These are phyloP conservation scores for Phasia obesa DNA, from an alignment of 2,888 invertebrate genomes.

Conservation along the genomic window DNA sequence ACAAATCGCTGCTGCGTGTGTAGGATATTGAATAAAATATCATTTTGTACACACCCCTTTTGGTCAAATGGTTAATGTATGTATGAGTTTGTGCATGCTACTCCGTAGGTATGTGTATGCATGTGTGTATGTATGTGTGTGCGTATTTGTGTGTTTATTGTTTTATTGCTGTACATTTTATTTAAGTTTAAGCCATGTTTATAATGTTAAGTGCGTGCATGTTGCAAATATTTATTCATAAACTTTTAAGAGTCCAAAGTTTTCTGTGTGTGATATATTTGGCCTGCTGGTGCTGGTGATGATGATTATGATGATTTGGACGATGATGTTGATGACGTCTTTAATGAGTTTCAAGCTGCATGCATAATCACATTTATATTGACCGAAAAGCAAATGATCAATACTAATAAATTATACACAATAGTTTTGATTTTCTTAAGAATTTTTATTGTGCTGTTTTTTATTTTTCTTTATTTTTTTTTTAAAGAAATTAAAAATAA, in stretches of 20 bases:
- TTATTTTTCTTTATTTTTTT: not conserved
- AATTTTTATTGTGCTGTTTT: slow-evolving; percentile 32
- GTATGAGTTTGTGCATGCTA: not conserved
- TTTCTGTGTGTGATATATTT: slow-evolving; percentile 26
- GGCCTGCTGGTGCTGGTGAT: slow-evolving; percentile 37
- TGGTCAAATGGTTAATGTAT: slow-evolving; percentile 55
- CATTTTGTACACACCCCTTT: slow-evolving; percentile 80
- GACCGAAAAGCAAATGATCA: slow-evolving; percentile 57
- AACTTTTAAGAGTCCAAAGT: slow-evolving; percentile 24
- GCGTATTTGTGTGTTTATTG: not conserved
- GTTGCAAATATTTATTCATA: slow-evolving; percentile 64
- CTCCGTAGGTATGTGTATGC: not conserved
- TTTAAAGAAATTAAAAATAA: slow-evolving; percentile 64
- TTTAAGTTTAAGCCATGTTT: slow-evolving; percentile 53
- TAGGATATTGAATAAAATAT: slow-evolving; percentile 81
- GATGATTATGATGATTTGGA: slow-evolving; percentile 21
- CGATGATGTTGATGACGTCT: slow-evolving; percentile 65
- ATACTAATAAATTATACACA: slow-evolving; percentile 67
- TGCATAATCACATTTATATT: slow-evolving; percentile 19
- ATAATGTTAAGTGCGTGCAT: slow-evolving; percentile 68
- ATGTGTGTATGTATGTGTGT: slow-evolving; percentile 1
- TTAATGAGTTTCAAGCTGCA: slow-evolving; percentile 64
- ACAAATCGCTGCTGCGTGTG: slow-evolving; percentile 76
- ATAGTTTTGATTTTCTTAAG: slow-evolving; percentile 67
- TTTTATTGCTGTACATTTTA: slow-evolving; percentile 44